Evolutionary conservation across 2,113 vertebrate species (phyloP).

Genomic region (Macaca mulatta): DNA sequence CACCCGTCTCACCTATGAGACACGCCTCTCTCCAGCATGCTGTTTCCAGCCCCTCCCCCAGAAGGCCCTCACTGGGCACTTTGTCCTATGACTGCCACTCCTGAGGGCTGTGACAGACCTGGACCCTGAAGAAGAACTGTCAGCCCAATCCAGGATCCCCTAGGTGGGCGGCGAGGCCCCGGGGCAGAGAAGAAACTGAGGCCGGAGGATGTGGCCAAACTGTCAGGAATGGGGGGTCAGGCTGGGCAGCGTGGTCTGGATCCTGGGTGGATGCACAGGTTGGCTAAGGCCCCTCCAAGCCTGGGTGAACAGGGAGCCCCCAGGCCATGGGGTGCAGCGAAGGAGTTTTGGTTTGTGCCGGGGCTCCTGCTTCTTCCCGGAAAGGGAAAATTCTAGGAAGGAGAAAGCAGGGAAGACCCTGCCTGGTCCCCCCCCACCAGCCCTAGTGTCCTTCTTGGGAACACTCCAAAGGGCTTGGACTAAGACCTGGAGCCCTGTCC

Average conservation of each 20-base stretch:
- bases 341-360: neutral
- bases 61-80: neutral
- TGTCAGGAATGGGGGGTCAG: neutral
- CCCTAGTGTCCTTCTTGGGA: neutral
- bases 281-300: neutral
- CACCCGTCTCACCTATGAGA: neutral
- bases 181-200: neutral
- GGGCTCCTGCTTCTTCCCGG: accelerated
- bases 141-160: neutral
- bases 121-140: neutral
- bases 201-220: too few species aligned
- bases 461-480: too few species aligned
- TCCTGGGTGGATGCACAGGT: neutral
- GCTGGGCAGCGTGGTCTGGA: neutral
- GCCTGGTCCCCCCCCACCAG: neutral
- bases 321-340: neutral
- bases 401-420: neutral
- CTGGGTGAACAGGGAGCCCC: too few species aligned
- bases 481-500: neutral
- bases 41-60: too few species aligned
- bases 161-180: accelerated
- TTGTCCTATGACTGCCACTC: neutral
- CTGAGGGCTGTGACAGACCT: neutral
- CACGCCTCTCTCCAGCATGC: neutral
- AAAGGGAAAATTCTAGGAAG: too few species aligned